Conservation (phyloP, 2,888 invertebrate species). For the Melanophora roralis region DNA sequence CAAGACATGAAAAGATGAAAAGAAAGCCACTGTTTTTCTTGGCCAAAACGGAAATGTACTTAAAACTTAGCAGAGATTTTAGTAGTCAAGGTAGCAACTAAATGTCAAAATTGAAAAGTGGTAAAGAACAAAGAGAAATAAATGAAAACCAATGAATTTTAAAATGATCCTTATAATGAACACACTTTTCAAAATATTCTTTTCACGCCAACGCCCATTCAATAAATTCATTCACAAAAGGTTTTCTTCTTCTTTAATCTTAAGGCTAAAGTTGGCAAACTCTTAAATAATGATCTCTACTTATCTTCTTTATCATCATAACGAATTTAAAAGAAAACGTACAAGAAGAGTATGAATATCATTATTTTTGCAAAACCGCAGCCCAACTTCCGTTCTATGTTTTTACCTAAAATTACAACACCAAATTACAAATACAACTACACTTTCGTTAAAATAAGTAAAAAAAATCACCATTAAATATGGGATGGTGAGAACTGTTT, state of each 20-base stretch:
- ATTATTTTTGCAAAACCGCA: conserved; percentile 59
- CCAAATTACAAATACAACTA: neutral
- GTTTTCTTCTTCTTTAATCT: neutral
- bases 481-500: conserved; percentile 50
- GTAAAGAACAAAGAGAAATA: neutral
- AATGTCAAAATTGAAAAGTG: neutral
- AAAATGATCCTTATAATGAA: neutral
- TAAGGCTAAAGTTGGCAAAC: neutral
- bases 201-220: neutral
- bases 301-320: conserved; percentile 19
- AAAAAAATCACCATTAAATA: conserved; percentile 37
- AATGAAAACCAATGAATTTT: neutral
- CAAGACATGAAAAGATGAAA: too few species aligned
- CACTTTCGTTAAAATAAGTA: neutral
- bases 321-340: conserved; percentile 23
- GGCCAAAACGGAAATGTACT: conserved; percentile 34
- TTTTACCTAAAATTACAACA: conserved; percentile 33
- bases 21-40: conserved; percentile 14
- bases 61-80: neutral
- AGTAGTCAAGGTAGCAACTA: neutral
- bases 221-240: neutral
- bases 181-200: too few species aligned
- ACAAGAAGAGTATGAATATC: conserved; percentile 31
- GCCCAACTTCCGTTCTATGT: conserved; percentile 56
- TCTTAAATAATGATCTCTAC: neutral